phyloP scores from a whole-genome alignment of 2,888 invertebrate species.

The Plebejus argus region DNA sequence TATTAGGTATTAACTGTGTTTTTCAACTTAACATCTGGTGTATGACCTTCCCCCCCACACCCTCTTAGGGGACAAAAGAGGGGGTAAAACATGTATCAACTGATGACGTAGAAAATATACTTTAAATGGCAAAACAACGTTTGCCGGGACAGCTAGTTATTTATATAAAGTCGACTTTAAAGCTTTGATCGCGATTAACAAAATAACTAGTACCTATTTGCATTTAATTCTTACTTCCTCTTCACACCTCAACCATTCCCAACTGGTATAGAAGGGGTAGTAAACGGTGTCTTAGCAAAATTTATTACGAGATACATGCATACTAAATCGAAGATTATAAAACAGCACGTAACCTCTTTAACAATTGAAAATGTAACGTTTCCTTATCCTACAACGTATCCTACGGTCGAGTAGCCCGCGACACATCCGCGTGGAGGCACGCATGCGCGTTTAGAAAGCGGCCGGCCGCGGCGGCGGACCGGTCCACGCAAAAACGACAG shows the following conservation, averaged over 20 bases:
- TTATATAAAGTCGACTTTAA: background rate
- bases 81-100: too few relatives aligned
- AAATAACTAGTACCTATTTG: background rate
- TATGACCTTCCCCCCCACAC: too few relatives aligned
- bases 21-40: too few relatives aligned
- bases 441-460: constrained; percentile 73
- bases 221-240: background rate
- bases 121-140: too few relatives aligned
- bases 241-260: too few relatives aligned
- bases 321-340: background rate
- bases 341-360: background rate
- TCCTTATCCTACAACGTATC: constrained; percentile 35
- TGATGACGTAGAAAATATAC: too few relatives aligned
- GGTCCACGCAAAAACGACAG: constrained; percentile 52
- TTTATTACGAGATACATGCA: too few relatives aligned
- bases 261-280: background rate
- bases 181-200: background rate
- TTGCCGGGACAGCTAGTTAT: too few relatives aligned
- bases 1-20: too few relatives aligned
- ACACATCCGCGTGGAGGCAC: constrained; percentile 66
- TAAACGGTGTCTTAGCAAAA: background rate
- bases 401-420: constrained; percentile 42
- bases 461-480: constrained; percentile 67
- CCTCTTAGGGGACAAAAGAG: too few relatives aligned
- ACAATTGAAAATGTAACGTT: background rate